phyloP scores from a whole-genome alignment of 2,888 invertebrate genomes.

The Stratiomys singularior region DNA sequence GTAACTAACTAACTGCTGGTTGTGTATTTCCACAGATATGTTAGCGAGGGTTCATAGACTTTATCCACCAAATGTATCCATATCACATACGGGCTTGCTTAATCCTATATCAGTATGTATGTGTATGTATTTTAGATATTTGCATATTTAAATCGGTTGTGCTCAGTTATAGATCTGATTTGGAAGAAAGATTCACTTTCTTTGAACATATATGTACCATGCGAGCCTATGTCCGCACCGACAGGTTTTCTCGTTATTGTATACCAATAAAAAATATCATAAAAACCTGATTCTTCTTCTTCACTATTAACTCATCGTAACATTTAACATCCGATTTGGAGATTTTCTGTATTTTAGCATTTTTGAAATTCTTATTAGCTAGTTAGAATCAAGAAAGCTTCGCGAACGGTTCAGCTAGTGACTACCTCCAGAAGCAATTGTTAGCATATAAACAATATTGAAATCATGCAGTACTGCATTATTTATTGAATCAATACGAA shows the following conservation, averaged over 20 bases:
- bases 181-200: constrained; percentile 27
- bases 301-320: constrained; percentile 25
- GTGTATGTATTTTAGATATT: no score
- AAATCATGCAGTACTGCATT: no score
- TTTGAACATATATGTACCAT: constrained; percentile 15
- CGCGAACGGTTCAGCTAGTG: not conserved
- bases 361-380: constrained; percentile 31
- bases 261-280: not conserved
- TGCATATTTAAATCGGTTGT: no score
- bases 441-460: no score
- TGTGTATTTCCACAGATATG: no score
- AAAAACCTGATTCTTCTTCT: constrained; percentile 2
- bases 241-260: constrained; percentile 5
- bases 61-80: no score
- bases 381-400: constrained; percentile 25
- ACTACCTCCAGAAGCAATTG: no score
- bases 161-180: not conserved
- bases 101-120: no score
- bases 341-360: constrained; percentile 15
- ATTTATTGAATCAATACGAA: no score
- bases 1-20: no score
- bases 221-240: constrained; percentile 1
- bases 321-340: not conserved
- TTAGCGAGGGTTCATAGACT: no score
- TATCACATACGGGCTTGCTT: no score